Percentiles rank a stretch among this genome's conserved stretches.
Evolutionary conservation across 2,797 vertebrate genomes (phyloP).

Genomic region (Anisognathus igniventris): DNA sequence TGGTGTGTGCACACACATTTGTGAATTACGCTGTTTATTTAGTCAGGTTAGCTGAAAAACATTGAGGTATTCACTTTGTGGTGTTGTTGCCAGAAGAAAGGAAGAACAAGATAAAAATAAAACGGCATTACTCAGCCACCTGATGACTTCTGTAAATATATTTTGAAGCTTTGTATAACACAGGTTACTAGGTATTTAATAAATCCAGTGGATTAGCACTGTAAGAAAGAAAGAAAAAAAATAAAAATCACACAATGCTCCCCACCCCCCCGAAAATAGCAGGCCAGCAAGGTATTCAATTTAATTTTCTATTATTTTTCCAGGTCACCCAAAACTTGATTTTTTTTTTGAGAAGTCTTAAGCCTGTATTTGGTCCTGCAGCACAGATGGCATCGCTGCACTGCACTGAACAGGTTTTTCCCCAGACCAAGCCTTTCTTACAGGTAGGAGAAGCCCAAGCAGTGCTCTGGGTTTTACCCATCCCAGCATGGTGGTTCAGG

Average conservation of each 20-base stretch:
- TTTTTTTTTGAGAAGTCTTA: neutral
- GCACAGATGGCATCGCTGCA: neutral
- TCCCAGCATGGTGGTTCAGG: neutral
- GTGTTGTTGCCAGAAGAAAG: neutral
- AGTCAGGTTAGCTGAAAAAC: conserved; percentile 4
- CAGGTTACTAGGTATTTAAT: conserved; percentile 33
- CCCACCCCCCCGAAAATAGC: rapidly evolving
- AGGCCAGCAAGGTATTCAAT: neutral
- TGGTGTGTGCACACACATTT: neutral
- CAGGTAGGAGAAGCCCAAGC: neutral
- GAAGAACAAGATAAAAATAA: conserved; percentile 25
- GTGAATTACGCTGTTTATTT: conserved; percentile 19
- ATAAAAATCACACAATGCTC: neutral
- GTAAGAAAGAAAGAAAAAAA: neutral
- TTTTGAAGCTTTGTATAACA: conserved; percentile 33
- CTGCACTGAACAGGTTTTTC: neutral
- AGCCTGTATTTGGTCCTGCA: neutral
- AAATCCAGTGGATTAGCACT: conserved; percentile 20
- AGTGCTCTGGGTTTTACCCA: neutral
- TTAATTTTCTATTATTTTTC: conserved; percentile 3
- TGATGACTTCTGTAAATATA: conserved; percentile 37
- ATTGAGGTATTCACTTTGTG: neutral
- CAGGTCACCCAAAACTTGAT: conserved; percentile 1
- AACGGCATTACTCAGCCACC: neutral
- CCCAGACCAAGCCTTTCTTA: neutral